Evolutionary conservation across 2,888 invertebrate species (phyloP), one percentile per base, ranked within the genome.

Genomic region (Vesta saturnalis): DNA sequence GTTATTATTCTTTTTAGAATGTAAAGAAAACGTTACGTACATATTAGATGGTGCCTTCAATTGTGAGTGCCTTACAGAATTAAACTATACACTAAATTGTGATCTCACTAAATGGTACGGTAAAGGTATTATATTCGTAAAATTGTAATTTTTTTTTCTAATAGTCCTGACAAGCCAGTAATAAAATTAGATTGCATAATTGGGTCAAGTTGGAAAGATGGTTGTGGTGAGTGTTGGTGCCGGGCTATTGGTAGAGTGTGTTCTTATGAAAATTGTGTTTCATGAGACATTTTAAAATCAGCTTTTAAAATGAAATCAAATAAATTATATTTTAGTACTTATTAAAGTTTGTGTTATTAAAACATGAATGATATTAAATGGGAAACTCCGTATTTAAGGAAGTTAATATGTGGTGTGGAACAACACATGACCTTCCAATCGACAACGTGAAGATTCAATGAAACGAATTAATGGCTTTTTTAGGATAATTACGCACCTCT

Each of bases 211-310:
- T 67, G 67, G 67, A 57, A 60, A 19, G 39, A 61, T 10, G 43
- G 35, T n/a, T 67, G 67, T 4, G 61, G 57, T 21, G 18, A 57
- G 14, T 67, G 67, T 16, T 61, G 47, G 35, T 67, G 67, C 8
- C 23, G 61, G 5, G 35, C 19, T 12, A 62, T 67, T 8, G 67
- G 67, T 16, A 54, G 35, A 0, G 61, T 67, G 35, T 67, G 67
- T 14, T 22, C 52, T 15, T 35, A 55, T 8, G 54, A 19, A 16
- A 21, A 54, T 16, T 39, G 35, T n/a, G n/a, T n/a, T n/a, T n/a
- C n/a, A n/a, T n/a, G n/a, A n/a, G n/a, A n/a, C n/a, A n/a, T n/a
- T n/a, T n/a, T n/a, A n/a, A n/a, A n/a, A n/a, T n/a, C n/a, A n/a
- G n/a, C n/a, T n/a, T n/a, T n/a, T n/a, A n/a, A n/a, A n/a, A n/a